A percentile compares a stretch with the other conserved stretches of the same genome.
Conservation (phyloP, 2,113 vertebrate genomes). For the Malurus alboscapulatus region DNA sequence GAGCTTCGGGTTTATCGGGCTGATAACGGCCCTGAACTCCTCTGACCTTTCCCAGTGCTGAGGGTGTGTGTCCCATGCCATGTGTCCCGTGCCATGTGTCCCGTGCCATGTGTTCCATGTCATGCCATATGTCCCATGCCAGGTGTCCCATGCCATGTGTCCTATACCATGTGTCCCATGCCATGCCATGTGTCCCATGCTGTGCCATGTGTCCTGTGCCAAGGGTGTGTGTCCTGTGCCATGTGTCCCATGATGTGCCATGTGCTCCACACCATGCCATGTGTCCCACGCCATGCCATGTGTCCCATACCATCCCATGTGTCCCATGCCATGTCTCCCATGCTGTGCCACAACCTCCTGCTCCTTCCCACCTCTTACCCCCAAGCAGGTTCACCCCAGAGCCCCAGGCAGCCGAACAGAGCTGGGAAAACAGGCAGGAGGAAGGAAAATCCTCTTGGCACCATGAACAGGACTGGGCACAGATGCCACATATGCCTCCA, state of each 20-base stretch:
- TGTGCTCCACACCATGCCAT: background rate
- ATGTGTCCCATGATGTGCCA: background rate
- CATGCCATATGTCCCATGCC: background rate
- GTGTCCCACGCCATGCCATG: too few relatives aligned
- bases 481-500: accelerated
- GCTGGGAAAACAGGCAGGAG: background rate
- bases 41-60: accelerated
- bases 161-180: background rate
- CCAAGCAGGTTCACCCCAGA: background rate
- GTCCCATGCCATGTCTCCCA: background rate
- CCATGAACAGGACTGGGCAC: background rate
- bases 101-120: background rate
- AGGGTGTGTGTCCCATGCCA: background rate
- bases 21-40: background rate
- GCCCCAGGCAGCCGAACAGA: background rate
- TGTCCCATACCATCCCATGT: background rate
- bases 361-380: background rate
- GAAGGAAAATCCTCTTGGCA: background rate
- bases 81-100: background rate
- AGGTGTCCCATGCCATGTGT: background rate
- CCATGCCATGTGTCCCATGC: background rate
- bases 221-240: too few relatives aligned
- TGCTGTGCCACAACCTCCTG: accelerated
- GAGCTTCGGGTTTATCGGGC: background rate
- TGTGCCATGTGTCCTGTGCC: too few relatives aligned